These are phyloP conservation scores for Zeuzera pyrina DNA, from an alignment of 2,888 invertebrate genomes.

Conservation along the genomic window DNA sequence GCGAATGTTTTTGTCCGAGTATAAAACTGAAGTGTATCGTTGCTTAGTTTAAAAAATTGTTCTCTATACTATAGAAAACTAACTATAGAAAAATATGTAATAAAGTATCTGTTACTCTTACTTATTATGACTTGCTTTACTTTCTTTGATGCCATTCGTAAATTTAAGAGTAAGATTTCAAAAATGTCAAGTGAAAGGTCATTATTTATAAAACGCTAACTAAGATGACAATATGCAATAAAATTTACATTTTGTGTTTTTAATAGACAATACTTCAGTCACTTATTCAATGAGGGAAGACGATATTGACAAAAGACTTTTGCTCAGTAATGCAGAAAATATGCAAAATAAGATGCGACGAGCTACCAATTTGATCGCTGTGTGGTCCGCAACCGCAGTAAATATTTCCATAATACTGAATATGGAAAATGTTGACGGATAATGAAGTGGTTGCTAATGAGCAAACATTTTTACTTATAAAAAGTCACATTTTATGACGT, in stretches of 20 bases:
- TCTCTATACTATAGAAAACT: background rate
- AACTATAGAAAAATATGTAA: no score
- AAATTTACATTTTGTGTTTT: constrained; percentile 28
- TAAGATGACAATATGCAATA: constrained; percentile 4
- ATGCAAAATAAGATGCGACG: constrained; percentile 51
- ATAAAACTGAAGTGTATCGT: background rate
- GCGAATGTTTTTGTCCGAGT: background rate
- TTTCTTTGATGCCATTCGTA: no score
- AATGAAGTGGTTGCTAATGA: constrained; percentile 19
- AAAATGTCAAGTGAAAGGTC: no score
- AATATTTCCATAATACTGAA: constrained; percentile 35
- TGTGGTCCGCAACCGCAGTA: constrained; percentile 43
- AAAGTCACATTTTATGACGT: no score
- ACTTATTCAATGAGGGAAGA: constrained; percentile 47
- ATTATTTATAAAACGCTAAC: no score
- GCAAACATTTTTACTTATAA: constrained; percentile 15
- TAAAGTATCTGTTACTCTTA: no score
- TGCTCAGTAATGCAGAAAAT: constrained; percentile 59
- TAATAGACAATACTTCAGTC: constrained; percentile 30
- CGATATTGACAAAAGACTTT: constrained; percentile 66
- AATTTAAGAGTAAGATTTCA: no score
- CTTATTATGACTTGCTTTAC: no score
- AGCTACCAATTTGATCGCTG: constrained; percentile 41
- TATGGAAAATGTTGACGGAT: constrained; percentile 22
- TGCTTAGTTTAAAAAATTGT: background rate